Percentiles rank a stretch among this genome's conserved stretches.
Conservation (phyloP, 2,797 vertebrate genomes). For the Gephyroberyx darwinii region DNA sequence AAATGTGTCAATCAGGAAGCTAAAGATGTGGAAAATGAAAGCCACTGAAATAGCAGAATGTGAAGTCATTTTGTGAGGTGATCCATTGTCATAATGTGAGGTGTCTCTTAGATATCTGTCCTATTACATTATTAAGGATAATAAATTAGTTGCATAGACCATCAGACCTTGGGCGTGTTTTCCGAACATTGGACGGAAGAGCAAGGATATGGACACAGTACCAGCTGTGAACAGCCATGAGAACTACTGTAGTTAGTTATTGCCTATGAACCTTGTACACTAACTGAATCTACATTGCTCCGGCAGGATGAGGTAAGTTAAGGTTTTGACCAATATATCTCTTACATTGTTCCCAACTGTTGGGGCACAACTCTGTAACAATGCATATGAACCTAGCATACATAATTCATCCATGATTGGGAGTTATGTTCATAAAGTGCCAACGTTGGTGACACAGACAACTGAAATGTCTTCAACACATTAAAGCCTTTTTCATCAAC, state of each 20-base stretch:
- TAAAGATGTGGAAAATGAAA: conserved; percentile 27
- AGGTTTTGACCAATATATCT: conserved; percentile 68
- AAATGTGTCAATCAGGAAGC: conserved; percentile 25
- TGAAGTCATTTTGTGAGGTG: conserved; percentile 43
- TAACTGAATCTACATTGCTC: conserved; percentile 68
- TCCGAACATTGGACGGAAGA: conserved; percentile 68
- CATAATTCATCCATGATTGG: conserved; percentile 44
- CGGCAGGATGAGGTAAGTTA: conserved; percentile 74
- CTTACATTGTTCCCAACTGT: conserved; percentile 49
- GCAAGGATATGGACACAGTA: conserved; percentile 75
- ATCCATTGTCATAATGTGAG: conserved; percentile 39
- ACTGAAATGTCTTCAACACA: conserved; percentile 37
- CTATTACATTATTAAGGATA: conserved; percentile 73
- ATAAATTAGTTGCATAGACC: conserved; percentile 81
- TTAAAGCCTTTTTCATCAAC: conserved; percentile 65
- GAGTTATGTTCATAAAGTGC: conserved; percentile 52
- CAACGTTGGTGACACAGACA: conserved; percentile 58
- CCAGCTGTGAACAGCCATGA: conserved; percentile 77
- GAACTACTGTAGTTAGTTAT: conserved; percentile 56
- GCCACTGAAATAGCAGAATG: conserved; percentile 20
- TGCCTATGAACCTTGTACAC: conserved; percentile 59
- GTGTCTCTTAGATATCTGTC: conserved; percentile 52
- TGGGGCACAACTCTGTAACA: conserved; percentile 59
- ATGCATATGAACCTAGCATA: conserved; percentile 57
- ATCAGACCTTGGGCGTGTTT: conserved; percentile 65